Conservation (phyloP, 1,140 invertebrate genomes). For the Dendroctonus valens region DNA sequence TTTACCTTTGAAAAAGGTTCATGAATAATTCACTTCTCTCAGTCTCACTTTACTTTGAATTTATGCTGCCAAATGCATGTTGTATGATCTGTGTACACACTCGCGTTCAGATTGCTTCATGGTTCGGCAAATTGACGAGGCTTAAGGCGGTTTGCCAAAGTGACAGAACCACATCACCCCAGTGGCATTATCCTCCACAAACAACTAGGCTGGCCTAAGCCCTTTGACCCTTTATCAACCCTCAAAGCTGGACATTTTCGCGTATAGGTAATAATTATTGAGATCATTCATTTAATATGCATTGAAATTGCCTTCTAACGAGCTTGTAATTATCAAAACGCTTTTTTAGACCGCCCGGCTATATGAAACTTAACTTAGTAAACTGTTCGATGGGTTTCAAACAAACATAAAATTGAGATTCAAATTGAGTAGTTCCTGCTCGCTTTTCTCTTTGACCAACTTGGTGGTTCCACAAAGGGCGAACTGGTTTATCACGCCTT, state of each 20-base stretch:
- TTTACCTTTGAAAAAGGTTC: constrained; percentile 34
- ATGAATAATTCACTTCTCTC: constrained; percentile 41
- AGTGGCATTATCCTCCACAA: constrained; percentile 18
- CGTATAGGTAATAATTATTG: too few relatives aligned
- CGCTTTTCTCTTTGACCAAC: neutral
- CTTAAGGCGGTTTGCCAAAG: constrained; percentile 34
- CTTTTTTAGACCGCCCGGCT: too few relatives aligned
- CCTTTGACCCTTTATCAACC: constrained; percentile 26
- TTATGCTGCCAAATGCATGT: constrained; percentile 37
- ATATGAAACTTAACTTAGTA: too few relatives aligned
- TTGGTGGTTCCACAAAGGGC: neutral
- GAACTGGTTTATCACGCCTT: neutral
- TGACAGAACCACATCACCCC: constrained; percentile 34
- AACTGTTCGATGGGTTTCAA: too few relatives aligned
- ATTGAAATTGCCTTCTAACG: too few relatives aligned
- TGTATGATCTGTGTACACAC: constrained; percentile 41
- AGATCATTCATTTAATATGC: too few relatives aligned
- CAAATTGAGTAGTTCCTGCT: too few relatives aligned
- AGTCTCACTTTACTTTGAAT: constrained; percentile 42
- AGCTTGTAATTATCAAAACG: too few relatives aligned
- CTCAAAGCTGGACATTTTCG: constrained; percentile 6
- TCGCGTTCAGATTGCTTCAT: constrained; percentile 31
- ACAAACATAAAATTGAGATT: too few relatives aligned
- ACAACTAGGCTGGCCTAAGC: constrained; percentile 13
- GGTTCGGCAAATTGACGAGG: constrained; percentile 35